Conservation (phyloP, 2,888 invertebrate species). For the Eugnorisma glareosa region DNA sequence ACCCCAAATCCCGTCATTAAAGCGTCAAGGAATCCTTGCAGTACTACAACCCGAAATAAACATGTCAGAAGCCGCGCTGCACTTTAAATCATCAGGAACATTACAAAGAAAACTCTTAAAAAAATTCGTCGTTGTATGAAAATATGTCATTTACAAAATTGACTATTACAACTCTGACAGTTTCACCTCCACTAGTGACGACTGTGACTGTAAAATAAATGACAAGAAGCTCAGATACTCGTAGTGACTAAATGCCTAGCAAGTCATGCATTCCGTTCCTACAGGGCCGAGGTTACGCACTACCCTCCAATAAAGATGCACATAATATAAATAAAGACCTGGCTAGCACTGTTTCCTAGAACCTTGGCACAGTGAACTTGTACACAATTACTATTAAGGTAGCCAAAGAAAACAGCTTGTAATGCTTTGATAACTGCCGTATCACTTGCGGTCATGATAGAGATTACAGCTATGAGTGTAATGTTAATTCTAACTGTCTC, state of each 20-base stretch:
- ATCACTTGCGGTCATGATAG: slow-evolving; percentile 6
- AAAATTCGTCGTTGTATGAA: slow-evolving; percentile 11
- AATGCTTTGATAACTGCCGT: slow-evolving; percentile 21
- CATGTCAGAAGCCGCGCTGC: background rate
- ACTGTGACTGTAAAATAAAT: slow-evolving; percentile 13
- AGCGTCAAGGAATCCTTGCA: no score
- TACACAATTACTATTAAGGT: slow-evolving; percentile 33
- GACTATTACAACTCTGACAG: slow-evolving; percentile 15
- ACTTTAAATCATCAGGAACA: background rate
- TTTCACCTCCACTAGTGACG: slow-evolving; percentile 16
- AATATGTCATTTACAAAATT: slow-evolving; percentile 38
- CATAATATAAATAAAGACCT: slow-evolving; percentile 61
- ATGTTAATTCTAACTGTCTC: slow-evolving; percentile 52
- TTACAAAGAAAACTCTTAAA: background rate
- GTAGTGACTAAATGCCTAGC: slow-evolving; percentile 21
- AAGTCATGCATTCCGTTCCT: slow-evolving; percentile 29
- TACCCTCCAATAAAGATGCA: slow-evolving; percentile 44
- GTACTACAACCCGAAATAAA: background rate
- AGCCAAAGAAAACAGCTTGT: slow-evolving; percentile 40
- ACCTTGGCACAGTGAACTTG: slow-evolving; percentile 68
- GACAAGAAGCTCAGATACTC: background rate
- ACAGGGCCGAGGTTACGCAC: slow-evolving; percentile 46
- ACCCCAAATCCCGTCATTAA: background rate
- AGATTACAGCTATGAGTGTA: slow-evolving; percentile 25
- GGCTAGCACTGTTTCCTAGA: slow-evolving; percentile 58